Base-by-base conservation (phyloP, 2,113 vertebrate species). In the Podarcis raffonei region DNA sequence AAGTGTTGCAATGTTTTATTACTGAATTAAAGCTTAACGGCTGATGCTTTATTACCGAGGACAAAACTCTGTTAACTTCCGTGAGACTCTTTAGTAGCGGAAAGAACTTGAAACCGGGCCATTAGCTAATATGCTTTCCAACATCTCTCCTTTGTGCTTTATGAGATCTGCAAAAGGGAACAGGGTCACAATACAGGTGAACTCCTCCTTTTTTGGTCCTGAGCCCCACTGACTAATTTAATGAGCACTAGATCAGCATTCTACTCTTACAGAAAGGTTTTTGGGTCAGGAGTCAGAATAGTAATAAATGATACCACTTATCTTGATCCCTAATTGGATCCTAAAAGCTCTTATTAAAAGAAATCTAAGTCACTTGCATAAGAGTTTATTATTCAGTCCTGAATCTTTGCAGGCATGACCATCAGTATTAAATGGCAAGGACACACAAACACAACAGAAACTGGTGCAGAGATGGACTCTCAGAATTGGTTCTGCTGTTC, bases 1-100 rank as follows among this genome's bases (percentile, higher is more conserved):
- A 82, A 59, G 27, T 81, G 42, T 87, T 87, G 81, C 74, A 69
- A 42, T 88, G 69, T 75, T 88, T 88, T 82, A 85, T 76, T 18
- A 18, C 32, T 74, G 68, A 82, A 82, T 82, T 81, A 82, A 39
- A 85, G 57, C 53, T 18, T 85, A 85, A 76, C 23, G 25, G 84
- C n/a, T 62, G 79, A 23, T 42, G 35, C 35, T 75, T 75, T 65
- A 75, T 75, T 62, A 71, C 71, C 22, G 6, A 16, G 12, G 42
- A 74, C 25, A 75, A 59, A 88, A 48, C 42, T 81, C 78, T 35
- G 65, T 86, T 87, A 81, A 81, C 42, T 62, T 87, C 27, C 59
- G 27, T 23, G 53, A 69, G 69, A 88, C 42, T 74, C 62, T 74
- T 48, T 42, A 39, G 66, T 57, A 59, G 68, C 32, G 62, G 53